Evolutionary conservation across 1,140 invertebrate genomes (phyloP).

Genomic region (Caenorhabditis remanei): DNA sequence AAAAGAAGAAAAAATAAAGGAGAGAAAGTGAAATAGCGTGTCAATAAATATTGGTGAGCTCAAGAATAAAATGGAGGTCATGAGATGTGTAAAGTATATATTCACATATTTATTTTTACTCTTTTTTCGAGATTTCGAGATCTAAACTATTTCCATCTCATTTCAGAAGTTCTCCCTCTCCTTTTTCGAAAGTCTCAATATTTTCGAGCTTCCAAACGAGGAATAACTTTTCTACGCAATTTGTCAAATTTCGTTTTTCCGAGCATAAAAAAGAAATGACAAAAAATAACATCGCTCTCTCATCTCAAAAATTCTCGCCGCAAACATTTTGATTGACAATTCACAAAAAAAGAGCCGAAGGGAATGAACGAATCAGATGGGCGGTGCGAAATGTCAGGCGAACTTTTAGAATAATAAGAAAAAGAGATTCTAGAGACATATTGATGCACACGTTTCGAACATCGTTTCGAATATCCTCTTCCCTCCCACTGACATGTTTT

Average conservation of each 20-base stretch:
- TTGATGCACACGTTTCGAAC: constrained; percentile 1
- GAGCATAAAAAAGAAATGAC: not conserved
- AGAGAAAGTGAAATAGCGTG: constrained; percentile 6
- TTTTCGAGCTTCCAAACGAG: too few relatives aligned
- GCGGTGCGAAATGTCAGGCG: constrained; percentile 36
- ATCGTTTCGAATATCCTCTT: not conserved
- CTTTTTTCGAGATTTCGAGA: not conserved
- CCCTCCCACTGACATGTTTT: constrained; percentile 38
- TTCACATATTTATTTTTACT: not conserved
- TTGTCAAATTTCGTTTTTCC: not conserved
- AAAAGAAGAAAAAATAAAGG: not conserved
- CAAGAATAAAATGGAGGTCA: not conserved
- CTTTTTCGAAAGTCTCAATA: too few relatives aligned
- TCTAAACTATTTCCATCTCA: too few relatives aligned
- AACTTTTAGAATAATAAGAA: not conserved
- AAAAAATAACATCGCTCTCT: not conserved
- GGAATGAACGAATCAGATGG: not conserved
- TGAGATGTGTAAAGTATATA: not conserved
- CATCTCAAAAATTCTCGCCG: not conserved
- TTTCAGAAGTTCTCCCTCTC: too few relatives aligned
- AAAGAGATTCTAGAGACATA: not conserved
- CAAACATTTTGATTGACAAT: constrained; percentile 50
- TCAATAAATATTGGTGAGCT: not conserved
- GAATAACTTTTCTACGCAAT: too few relatives aligned
- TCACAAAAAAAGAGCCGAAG: not conserved